phyloP scores from a whole-genome alignment of 2,113 vertebrate genomes.

The Castor canadensis region DNA sequence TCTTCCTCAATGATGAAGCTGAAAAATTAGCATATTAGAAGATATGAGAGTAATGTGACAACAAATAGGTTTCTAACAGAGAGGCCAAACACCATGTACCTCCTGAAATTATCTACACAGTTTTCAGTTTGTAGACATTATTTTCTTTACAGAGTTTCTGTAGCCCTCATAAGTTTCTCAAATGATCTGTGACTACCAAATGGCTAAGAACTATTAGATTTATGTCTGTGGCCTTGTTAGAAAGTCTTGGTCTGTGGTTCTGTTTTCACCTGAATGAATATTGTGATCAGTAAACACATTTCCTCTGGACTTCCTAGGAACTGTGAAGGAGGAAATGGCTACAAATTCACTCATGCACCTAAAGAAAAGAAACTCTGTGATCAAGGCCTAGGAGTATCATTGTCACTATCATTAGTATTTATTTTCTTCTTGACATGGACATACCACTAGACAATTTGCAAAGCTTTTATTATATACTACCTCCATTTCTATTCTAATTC shows the following conservation, averaged over 20 bases:
- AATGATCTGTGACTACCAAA: neutral
- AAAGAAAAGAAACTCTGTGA: slow-evolving; percentile 31
- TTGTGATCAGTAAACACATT: neutral
- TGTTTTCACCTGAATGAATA: slow-evolving; percentile 1
- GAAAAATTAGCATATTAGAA: neutral
- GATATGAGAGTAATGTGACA: neutral
- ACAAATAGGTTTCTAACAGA: neutral
- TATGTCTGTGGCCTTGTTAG: neutral
- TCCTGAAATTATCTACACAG: neutral
- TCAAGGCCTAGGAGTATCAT: neutral
- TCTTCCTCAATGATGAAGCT: neutral
- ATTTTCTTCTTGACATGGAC: slow-evolving; percentile 24
- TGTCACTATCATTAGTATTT: neutral
- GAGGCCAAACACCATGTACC: neutral
- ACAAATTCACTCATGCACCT: neutral
- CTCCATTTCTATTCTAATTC: neutral
- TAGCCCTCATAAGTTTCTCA: neutral
- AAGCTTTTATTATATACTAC: neutral
- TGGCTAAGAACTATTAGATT: neutral
- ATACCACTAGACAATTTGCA: neutral
- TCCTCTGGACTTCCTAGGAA: neutral
- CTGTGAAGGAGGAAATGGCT: neutral
- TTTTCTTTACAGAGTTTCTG: neutral
- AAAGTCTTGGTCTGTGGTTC: neutral
- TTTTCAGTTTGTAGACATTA: neutral